Evolutionary conservation across 1,140 invertebrate species (phyloP).

Genomic region (Solen grandis): DNA sequence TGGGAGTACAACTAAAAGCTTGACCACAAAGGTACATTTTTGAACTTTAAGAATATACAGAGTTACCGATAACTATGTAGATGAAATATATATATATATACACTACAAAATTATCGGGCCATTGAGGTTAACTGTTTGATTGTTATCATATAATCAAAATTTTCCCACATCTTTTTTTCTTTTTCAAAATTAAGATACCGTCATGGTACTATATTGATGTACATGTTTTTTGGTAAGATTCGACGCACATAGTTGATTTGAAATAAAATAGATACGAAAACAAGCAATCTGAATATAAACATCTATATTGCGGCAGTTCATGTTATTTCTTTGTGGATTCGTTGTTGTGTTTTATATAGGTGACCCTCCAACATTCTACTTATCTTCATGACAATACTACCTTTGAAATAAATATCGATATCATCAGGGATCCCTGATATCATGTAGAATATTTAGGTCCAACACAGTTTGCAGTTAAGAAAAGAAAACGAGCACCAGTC

Average conservation of each 20-base stretch:
- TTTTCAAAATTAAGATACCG: too few relatives aligned
- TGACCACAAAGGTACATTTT: constrained; percentile 57
- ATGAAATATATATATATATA: background rate
- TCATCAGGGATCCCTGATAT: background rate
- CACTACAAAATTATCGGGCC: background rate
- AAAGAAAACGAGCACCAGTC: background rate
- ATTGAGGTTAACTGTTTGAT: background rate
- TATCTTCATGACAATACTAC: background rate
- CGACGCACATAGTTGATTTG: too few relatives aligned
- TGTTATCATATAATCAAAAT: background rate
- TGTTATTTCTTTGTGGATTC: too few relatives aligned
- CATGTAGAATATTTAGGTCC: background rate
- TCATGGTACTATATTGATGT: background rate
- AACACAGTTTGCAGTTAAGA: background rate
- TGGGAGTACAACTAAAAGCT: constrained; percentile 45
- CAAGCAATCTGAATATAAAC: too few relatives aligned
- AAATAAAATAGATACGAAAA: too few relatives aligned
- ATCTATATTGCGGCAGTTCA: too few relatives aligned
- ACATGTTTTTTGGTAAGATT: too few relatives aligned
- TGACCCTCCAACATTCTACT: background rate
- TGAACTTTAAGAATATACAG: background rate
- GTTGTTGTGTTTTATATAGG: background rate
- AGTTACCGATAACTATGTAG: background rate
- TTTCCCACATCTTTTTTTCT: too few relatives aligned
- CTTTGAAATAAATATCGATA: background rate